Conservation (phyloP, 2,797 vertebrate species). For the Craterocephalus amniculus region DNA sequence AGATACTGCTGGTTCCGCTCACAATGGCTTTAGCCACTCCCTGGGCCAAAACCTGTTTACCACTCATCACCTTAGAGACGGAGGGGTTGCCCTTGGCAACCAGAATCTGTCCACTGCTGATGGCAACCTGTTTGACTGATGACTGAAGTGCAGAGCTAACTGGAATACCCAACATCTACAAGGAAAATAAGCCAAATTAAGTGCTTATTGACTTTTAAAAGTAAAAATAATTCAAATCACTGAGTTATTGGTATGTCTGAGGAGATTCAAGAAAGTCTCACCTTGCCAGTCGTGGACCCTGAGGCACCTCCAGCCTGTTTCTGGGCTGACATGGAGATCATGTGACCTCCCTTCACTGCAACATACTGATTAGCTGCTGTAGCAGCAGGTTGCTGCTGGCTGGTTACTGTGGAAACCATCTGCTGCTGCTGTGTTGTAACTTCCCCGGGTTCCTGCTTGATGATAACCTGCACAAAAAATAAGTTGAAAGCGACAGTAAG, state of each 20-base stretch:
- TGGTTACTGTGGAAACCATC: slow-evolving; percentile 81
- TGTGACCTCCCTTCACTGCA: slow-evolving; percentile 94
- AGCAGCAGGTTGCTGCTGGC: slow-evolving; percentile 82
- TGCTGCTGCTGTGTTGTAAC: slow-evolving; percentile 85
- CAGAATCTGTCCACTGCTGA: slow-evolving; percentile 95
- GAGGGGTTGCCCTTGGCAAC: slow-evolving; percentile 93
- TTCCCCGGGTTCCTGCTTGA: slow-evolving; percentile 98
- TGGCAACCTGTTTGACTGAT: slow-evolving; percentile 94
- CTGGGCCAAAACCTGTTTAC: slow-evolving; percentile 96
- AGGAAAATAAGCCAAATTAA: slow-evolving; percentile 2
- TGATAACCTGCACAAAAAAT: slow-evolving; percentile 88
- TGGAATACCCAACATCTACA: slow-evolving; percentile 92
- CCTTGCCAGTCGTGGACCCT: slow-evolving; percentile 87
- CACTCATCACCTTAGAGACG: slow-evolving; percentile 89
- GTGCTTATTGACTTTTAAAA: neutral
- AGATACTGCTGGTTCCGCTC: slow-evolving; percentile 87
- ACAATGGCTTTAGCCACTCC: slow-evolving; percentile 97
- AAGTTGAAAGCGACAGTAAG: slow-evolving; percentile 6
- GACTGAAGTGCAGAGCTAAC: slow-evolving; percentile 92
- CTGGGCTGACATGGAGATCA: slow-evolving; percentile 95
- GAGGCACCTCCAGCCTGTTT: slow-evolving; percentile 84
- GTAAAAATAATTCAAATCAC: neutral
- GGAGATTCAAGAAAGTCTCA: slow-evolving; percentile 51
- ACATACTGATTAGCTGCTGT: slow-evolving; percentile 90
- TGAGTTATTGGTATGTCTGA: neutral